Evolutionary conservation across 92 coral and sea anemone genomes (phyloP).

Genomic region (Anthopleura xanthogrammica): DNA sequence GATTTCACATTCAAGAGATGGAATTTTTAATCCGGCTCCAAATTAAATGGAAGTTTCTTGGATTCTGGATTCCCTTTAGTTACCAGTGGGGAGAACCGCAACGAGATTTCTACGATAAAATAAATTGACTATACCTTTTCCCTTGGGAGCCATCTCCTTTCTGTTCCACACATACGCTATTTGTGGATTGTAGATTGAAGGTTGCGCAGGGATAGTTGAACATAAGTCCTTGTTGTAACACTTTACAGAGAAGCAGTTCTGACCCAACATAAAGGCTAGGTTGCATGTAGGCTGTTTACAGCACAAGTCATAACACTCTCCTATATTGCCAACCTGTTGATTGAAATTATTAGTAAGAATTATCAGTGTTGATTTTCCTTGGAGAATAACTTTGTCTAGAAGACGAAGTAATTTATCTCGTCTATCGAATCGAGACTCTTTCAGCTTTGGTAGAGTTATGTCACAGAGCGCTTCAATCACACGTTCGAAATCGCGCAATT

Average conservation of each 20-base stretch:
- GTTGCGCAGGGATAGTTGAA: slow-evolving; percentile 93
- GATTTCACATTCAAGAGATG: background rate
- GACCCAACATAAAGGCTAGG: slow-evolving; percentile 97
- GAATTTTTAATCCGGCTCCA: background rate
- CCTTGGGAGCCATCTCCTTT: slow-evolving; percentile 39
- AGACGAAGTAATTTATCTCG: background rate
- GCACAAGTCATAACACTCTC: slow-evolving; percentile 93
- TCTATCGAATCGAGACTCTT: too few relatives aligned
- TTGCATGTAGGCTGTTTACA: slow-evolving; percentile 86
- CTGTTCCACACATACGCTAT: slow-evolving; percentile 90
- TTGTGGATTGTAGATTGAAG: slow-evolving; percentile 97
- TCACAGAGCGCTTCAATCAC: too few relatives aligned
- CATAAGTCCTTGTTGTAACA: slow-evolving; percentile 85
- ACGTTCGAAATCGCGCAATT: too few relatives aligned
- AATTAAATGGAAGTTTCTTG: background rate
- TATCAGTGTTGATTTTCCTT: background rate
- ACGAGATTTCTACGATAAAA: background rate
- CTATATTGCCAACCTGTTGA: slow-evolving; percentile 63
- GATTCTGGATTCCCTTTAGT: background rate
- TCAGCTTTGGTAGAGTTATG: too few relatives aligned
- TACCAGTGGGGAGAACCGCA: too few relatives aligned
- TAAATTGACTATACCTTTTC: slow-evolving; percentile 2
- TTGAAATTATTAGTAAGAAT: background rate
- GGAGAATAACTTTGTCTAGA: background rate
- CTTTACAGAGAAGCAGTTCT: slow-evolving; percentile 95